Percentiles rank a stretch among this genome's conserved stretches.
Conservation (phyloP, 2,888 invertebrate species). For the Acronicta alni region DNA sequence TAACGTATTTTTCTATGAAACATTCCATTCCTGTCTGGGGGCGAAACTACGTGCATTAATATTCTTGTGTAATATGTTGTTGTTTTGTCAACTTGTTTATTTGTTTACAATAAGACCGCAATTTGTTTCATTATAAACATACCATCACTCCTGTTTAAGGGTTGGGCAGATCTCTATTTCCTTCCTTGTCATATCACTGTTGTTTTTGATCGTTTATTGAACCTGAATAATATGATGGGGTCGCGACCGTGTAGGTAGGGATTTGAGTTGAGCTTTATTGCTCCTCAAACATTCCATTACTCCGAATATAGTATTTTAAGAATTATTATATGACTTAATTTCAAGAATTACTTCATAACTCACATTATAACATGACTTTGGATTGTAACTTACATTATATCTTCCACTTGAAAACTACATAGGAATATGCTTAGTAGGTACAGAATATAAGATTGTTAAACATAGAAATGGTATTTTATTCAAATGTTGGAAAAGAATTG, state of each 20-base stretch:
- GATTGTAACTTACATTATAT: no score
- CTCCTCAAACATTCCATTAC: no score
- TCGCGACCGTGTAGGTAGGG: background rate
- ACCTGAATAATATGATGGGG: background rate
- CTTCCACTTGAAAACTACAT: no score
- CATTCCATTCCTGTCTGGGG: background rate
- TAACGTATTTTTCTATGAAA: background rate
- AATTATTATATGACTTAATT: no score
- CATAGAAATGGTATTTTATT: no score
- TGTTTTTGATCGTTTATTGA: background rate
- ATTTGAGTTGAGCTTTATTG: background rate
- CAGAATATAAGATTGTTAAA: no score
- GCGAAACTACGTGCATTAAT: slow-evolving; percentile 19
- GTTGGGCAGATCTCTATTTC: background rate
- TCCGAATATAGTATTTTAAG: no score
- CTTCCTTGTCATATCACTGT: background rate
- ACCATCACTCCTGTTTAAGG: no score
- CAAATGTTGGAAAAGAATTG: no score
- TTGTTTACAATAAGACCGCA: slow-evolving; percentile 2
- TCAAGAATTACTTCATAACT: no score
- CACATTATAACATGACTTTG: no score
- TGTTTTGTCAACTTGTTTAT: slow-evolving; percentile 8
- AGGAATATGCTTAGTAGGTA: no score
- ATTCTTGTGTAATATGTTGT: background rate
- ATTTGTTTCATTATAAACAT: background rate